Percentiles rank a stretch among this genome's conserved stretches.
phyloP scores from a whole-genome alignment of 2,113 vertebrate genomes.

The Zootoca vivipara region DNA sequence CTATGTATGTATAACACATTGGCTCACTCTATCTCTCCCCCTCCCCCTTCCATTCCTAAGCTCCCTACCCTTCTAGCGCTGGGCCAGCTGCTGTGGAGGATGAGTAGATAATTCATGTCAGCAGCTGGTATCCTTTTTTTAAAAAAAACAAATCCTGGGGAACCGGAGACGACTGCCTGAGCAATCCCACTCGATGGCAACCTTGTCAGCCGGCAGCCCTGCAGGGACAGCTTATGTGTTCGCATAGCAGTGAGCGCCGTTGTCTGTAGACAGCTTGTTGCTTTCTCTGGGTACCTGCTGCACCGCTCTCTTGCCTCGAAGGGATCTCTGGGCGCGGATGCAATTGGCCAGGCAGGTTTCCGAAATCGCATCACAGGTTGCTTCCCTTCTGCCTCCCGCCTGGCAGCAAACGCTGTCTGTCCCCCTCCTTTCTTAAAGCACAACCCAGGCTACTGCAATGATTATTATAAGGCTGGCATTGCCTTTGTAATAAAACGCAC shows the following conservation, averaged over 20 bases:
- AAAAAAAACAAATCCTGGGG: not conserved
- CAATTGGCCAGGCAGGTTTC: not conserved
- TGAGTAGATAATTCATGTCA: not conserved
- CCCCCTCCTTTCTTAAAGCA: not conserved
- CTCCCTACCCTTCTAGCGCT: not conserved
- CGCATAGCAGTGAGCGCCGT: not conserved
- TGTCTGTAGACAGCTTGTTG: not conserved
- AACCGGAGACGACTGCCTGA: not conserved
- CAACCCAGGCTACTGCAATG: not conserved
- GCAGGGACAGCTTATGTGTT: no score
- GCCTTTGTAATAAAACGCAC: no score
- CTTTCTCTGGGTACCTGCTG: not conserved
- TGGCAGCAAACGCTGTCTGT: not conserved
- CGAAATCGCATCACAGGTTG: not conserved
- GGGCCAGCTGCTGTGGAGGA: not conserved
- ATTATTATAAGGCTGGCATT: not conserved
- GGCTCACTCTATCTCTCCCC: not conserved
- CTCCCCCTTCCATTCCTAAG: not conserved
- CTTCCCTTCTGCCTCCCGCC: no score
- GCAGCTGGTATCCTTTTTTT: not conserved
- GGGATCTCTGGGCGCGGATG: not conserved
- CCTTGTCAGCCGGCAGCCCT: not conserved
- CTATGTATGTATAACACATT: not conserved
- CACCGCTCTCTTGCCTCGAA: not conserved
- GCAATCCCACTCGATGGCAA: not conserved